Percentiles rank a stretch among this genome's conserved stretches.
Evolutionary conservation across 2,888 invertebrate species (phyloP).

Genomic region (Heliconius aoede): DNA sequence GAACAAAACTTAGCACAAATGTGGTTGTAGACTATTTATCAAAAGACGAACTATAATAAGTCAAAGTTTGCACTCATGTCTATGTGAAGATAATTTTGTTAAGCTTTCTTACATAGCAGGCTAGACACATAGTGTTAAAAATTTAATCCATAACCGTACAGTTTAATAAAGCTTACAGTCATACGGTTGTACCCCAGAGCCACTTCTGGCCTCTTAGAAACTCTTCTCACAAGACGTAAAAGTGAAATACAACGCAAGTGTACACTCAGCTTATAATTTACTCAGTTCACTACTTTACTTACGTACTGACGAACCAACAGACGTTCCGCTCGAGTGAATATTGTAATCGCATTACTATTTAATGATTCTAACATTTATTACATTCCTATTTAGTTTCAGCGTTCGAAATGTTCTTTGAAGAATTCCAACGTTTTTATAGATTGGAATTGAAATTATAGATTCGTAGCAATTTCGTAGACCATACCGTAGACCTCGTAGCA

Average conservation of each 20-base stretch:
- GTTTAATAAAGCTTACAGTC: too few species aligned
- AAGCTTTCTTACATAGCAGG: too few species aligned
- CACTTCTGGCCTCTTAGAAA: too few species aligned
- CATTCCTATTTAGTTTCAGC: slow-evolving; percentile 27
- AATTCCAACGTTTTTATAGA: slow-evolving; percentile 6
- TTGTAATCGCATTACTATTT: slow-evolving; percentile 32
- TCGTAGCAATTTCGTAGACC: slow-evolving; percentile 24
- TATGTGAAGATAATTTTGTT: neutral
- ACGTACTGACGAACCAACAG: slow-evolving; percentile 31
- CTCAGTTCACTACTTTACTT: slow-evolving; percentile 13
- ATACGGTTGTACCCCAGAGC: neutral
- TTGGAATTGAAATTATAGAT: slow-evolving; percentile 15
- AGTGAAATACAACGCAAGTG: slow-evolving; percentile 13
- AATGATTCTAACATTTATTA: slow-evolving; percentile 32
- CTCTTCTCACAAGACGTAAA: neutral
- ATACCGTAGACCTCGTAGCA: slow-evolving; percentile 30
- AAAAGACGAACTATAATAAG: neutral
- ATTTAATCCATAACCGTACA: too few species aligned
- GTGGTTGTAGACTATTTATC: neutral
- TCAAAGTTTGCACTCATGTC: neutral
- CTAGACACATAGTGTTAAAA: neutral
- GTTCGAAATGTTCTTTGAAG: slow-evolving; percentile 8
- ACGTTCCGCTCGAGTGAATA: slow-evolving; percentile 26
- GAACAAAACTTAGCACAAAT: neutral
- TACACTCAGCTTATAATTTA: slow-evolving; percentile 9